These are phyloP conservation scores for Tamias sibiricus DNA, from an alignment of 2,113 vertebrate genomes.

Conservation along the genomic window DNA sequence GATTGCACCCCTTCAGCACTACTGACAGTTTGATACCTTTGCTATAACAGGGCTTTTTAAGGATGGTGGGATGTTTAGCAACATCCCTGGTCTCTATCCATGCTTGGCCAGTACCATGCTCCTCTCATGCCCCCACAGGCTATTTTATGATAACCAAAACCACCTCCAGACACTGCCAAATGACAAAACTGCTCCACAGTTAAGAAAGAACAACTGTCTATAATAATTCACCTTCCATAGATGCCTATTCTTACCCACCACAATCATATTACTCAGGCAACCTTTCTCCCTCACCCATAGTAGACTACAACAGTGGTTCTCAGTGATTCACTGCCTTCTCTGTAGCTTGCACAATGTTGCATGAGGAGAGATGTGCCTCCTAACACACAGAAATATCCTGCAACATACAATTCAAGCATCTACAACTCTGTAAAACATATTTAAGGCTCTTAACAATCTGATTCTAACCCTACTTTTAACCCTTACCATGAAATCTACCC, in stretches of 20 bases:
- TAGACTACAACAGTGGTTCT: no score
- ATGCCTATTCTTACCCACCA: neutral
- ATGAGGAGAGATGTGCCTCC: neutral
- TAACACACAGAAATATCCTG: neutral
- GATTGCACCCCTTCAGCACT: neutral
- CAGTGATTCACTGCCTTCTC: neutral
- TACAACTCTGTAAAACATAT: neutral
- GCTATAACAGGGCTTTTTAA: neutral
- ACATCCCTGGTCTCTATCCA: neutral
- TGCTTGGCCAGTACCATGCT: neutral
- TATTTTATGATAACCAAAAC: neutral
- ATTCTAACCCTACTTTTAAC: neutral
- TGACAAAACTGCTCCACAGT: neutral
- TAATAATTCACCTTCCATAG: neutral
- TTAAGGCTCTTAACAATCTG: neutral
- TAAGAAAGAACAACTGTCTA: neutral
- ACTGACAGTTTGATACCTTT: neutral
- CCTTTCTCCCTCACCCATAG: neutral
- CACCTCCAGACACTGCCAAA: neutral
- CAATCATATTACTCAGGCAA: neutral
- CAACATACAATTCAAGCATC: neutral
- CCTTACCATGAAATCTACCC: neutral
- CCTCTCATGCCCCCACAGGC: neutral
- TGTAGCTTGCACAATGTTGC: no score
- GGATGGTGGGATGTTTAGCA: neutral